phyloP scores from a whole-genome alignment of 2,113 vertebrate genomes.

The Cynopterus brachyotis region DNA sequence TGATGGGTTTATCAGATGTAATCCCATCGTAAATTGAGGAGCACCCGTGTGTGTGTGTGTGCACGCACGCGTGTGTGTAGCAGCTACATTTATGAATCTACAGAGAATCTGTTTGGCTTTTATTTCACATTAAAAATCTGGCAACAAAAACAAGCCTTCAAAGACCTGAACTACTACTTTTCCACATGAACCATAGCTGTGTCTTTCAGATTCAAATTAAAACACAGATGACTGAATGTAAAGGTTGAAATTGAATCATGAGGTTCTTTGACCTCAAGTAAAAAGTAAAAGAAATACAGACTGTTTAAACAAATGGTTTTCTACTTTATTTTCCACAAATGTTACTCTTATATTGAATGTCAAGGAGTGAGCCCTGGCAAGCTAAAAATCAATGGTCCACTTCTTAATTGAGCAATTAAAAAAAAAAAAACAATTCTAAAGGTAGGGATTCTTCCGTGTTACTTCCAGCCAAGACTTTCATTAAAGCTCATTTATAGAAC shows the following conservation, averaged over 20 bases:
- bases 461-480: not conserved
- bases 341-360: not conserved
- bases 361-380: not conserved
- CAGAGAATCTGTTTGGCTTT: conserved; percentile 22
- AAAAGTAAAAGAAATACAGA: not conserved
- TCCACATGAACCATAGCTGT: not conserved
- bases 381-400: not conserved
- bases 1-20: not conserved
- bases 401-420: not conserved
- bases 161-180: conserved; percentile 26
- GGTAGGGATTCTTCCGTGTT: not conserved
- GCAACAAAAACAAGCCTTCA: not conserved
- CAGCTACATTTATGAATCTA: not conserved
- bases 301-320: not conserved
- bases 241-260: conserved; percentile 19
- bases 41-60: not conserved
- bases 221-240: not conserved
- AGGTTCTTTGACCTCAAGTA: not conserved
- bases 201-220: not conserved
- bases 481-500: not conserved
- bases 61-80: not conserved
- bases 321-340: conserved; percentile 38
- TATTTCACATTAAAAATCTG: conserved; percentile 37
- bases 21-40: not conserved
- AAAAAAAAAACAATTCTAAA: not conserved